Evolutionary conservation across 2,888 invertebrate genomes (phyloP), one percentile per base, ranked within the genome.

Genomic region (Ligdia adustata): DNA sequence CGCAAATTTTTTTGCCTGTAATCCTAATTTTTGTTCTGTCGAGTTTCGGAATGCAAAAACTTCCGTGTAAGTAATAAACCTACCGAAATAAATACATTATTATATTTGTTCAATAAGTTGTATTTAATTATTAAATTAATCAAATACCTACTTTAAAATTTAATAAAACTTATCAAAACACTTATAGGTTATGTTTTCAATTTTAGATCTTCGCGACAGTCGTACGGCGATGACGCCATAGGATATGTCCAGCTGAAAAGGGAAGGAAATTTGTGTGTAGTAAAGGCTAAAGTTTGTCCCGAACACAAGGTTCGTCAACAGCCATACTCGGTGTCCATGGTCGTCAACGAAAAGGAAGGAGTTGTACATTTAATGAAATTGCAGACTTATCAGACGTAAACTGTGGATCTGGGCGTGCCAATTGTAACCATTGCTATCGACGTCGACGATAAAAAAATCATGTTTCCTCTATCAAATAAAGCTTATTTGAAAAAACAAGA

Each of bases 21-120:
- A 52, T 3, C 53, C 52, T 3, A 55, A 33, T 6, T 14, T 22
- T n/a, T 22, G 22, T 22, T 22, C 22, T 22, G 22, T n/a, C 5
- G 1, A 22, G n/a, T 22, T 22, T 22, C 5, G 6, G 22, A 22
- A 22, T n/a, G 22, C n/a, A n/a, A 22, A 22, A 22, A 22, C 7
- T 22, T n/a, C 22, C n/a, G n/a, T 22, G 5, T 22, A 7, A 7
- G 22, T n/a, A 7, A 5, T 22, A 22, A n/a, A 7, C 3, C n/a
- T 22, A 22, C n/a, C n/a, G n/a, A 22, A 4, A 4, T 22, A 22
- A 22, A 2, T 22, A 22, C n/a, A n/a, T 22, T 1, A 22, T n/a
- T 16, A 16, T 16, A 16, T 16, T 5, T 16, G 3, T 16, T 4
- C 16, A 16, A 16, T n/a, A n/a, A n/a, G n/a, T n/a, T n/a, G n/a